phyloP scores from a whole-genome alignment of 2,113 vertebrate genomes.

The Acrocephalus arundinaceus region DNA sequence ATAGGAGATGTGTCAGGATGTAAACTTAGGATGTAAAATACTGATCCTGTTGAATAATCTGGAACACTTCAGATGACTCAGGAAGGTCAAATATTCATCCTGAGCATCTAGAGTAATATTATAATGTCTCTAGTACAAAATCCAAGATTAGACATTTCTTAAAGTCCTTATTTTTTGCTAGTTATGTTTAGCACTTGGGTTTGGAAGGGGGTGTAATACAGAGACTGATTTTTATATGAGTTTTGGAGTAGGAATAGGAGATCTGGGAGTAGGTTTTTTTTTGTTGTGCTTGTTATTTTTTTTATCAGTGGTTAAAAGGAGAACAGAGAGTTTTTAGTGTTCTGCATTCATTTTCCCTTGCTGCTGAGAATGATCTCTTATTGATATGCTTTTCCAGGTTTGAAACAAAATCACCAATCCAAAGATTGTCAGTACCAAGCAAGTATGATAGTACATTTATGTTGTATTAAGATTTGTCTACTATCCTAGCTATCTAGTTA shows the following conservation, averaged over 20 bases:
- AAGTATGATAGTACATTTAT: not conserved
- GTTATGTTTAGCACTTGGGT: not conserved
- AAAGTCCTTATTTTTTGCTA: not conserved
- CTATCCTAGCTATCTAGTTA: not conserved
- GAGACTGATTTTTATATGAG: not conserved
- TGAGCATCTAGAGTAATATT: not conserved
- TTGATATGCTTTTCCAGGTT: not conserved
- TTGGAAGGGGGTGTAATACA: not conserved
- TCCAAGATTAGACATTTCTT: not conserved
- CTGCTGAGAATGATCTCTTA: not conserved
- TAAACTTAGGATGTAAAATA: not conserved
- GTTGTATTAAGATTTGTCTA: not conserved
- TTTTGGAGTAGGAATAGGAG: not conserved
- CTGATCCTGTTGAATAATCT: not conserved
- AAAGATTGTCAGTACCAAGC: fast-evolving
- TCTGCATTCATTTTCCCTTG: not conserved
- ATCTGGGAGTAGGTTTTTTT: not conserved
- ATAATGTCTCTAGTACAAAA: not conserved
- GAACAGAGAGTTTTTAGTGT: not conserved
- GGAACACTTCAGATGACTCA: not conserved
- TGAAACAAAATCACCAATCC: not conserved
- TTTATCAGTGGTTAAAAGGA: not conserved
- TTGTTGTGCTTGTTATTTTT: not conserved
- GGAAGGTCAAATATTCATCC: not conserved
- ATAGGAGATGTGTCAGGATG: not conserved